phyloP scores from a whole-genome alignment of 2,888 invertebrate species.

The Oxystoma pomonae region DNA sequence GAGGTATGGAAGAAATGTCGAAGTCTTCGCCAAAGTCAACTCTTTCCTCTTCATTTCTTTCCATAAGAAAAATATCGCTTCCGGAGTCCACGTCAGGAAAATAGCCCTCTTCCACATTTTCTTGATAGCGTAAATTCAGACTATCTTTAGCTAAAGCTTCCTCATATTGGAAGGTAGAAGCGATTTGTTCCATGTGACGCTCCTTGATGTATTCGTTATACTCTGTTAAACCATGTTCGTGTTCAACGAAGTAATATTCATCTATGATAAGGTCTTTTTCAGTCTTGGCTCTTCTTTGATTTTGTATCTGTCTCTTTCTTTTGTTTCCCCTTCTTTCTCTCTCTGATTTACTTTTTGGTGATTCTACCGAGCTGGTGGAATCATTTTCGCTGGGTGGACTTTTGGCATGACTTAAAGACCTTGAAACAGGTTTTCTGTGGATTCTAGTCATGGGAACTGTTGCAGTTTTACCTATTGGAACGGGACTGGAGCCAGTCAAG shows the following conservation, averaged over 20 bases:
- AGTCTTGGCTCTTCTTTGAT: slow-evolving; percentile 54
- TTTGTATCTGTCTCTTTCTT: slow-evolving; percentile 58
- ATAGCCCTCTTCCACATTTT: slow-evolving; percentile 57
- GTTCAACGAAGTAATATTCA: slow-evolving; percentile 43
- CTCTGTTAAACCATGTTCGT: slow-evolving; percentile 37
- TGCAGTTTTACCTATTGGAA: slow-evolving; percentile 60
- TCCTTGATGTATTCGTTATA: slow-evolving; percentile 43
- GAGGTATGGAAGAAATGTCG: slow-evolving; percentile 72
- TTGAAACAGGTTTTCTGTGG: slow-evolving; percentile 52
- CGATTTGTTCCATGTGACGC: slow-evolving; percentile 43
- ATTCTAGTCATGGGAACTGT: slow-evolving; percentile 45
- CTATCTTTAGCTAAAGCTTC: slow-evolving; percentile 33
- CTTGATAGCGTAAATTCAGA: slow-evolving; percentile 33
- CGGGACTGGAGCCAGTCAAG: slow-evolving; percentile 55
- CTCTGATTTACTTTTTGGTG: slow-evolving; percentile 54
- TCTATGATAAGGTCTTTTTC: slow-evolving; percentile 50
- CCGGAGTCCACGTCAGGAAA: slow-evolving; percentile 58
- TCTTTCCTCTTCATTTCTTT: slow-evolving; percentile 52
- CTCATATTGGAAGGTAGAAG: slow-evolving; percentile 41
- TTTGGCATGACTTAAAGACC: slow-evolving; percentile 58
- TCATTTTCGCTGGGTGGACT: slow-evolving; percentile 73
- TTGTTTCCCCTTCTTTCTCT: slow-evolving; percentile 62
- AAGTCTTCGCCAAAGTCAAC: slow-evolving; percentile 69
- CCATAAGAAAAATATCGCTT: slow-evolving; percentile 48
- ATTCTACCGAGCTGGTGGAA: slow-evolving; percentile 69